Evolutionary conservation across 1,140 invertebrate species (phyloP).

Genomic region (Heliconius eleuchia): DNA sequence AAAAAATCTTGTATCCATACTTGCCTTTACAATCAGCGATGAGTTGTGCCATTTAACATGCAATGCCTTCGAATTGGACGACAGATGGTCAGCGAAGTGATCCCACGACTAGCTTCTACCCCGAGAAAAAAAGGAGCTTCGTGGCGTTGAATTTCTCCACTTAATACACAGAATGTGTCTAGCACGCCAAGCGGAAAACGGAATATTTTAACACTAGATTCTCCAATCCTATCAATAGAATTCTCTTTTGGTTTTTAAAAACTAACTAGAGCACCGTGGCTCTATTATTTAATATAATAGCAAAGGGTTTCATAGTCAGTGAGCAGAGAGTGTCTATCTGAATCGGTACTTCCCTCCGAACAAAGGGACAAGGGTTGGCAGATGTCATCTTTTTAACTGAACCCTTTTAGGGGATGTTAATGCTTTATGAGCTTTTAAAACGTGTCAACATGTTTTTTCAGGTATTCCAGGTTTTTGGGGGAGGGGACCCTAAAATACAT

Average conservation of each 20-base stretch:
- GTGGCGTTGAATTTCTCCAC: too few species aligned
- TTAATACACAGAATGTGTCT: too few species aligned
- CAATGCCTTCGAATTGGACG: too few species aligned
- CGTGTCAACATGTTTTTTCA: not conserved
- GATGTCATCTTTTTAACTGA: slow-evolving; percentile 24
- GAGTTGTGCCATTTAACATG: too few species aligned
- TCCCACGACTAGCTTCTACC: too few species aligned
- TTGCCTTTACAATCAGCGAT: too few species aligned
- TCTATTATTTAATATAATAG: not conserved
- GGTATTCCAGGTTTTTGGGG: not conserved
- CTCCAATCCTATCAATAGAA: not conserved
- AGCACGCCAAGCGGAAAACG: too few species aligned
- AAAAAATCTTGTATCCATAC: too few species aligned
- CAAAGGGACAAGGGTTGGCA: slow-evolving; percentile 26
- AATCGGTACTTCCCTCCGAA: not conserved
- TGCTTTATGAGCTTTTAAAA: not conserved
- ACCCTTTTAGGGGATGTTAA: slow-evolving; percentile 14
- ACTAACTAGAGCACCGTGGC: not conserved
- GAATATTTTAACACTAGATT: too few species aligned
- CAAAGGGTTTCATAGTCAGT: slow-evolving; percentile 9
- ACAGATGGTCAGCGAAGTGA: too few species aligned
- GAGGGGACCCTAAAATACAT: not conserved
- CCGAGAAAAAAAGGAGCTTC: too few species aligned
- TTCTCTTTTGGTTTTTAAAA: not conserved
- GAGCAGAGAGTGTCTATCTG: not conserved